Percentiles rank a stretch among this genome's conserved stretches.
phyloP scores from a whole-genome alignment of 2,888 invertebrate genomes.

The Chouioia cunea region DNA sequence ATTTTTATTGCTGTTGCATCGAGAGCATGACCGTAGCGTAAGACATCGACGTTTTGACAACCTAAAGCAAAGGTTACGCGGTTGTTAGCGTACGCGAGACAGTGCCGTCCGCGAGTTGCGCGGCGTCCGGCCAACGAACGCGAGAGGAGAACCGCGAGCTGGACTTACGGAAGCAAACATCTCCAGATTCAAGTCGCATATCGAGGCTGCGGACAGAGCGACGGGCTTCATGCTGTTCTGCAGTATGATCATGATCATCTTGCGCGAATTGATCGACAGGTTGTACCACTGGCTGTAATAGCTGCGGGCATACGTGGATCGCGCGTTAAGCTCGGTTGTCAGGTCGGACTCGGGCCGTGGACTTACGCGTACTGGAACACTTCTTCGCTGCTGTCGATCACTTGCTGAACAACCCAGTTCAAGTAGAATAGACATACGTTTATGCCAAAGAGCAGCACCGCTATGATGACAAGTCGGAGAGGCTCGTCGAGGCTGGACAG shows the following conservation, averaged over 20 bases:
- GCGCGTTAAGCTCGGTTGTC: too few species aligned
- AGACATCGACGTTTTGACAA: not conserved
- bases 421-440: not conserved
- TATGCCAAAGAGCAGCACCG: not conserved
- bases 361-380: not conserved
- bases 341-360: too few species aligned
- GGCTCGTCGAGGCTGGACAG: not conserved
- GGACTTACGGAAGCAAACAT: conserved; percentile 1
- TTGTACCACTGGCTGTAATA: not conserved
- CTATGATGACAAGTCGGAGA: not conserved
- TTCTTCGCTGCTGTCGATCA: not conserved
- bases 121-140: too few species aligned
- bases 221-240: not conserved
- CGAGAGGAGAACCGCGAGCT: too few species aligned
- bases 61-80: not conserved
- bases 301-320: too few species aligned
- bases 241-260: not conserved
- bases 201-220: not conserved
- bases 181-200: not conserved
- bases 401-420: not conserved
- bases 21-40: not conserved
- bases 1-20: not conserved
- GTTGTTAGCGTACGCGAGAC: too few species aligned
- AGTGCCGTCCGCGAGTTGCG: too few species aligned
- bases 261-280: not conserved